A percentile compares a stretch with the other conserved stretches of the same genome.
Evolutionary conservation across 1,140 invertebrate genomes (phyloP).

Genomic region (Pachyrhynchus sulphureomaculatus): DNA sequence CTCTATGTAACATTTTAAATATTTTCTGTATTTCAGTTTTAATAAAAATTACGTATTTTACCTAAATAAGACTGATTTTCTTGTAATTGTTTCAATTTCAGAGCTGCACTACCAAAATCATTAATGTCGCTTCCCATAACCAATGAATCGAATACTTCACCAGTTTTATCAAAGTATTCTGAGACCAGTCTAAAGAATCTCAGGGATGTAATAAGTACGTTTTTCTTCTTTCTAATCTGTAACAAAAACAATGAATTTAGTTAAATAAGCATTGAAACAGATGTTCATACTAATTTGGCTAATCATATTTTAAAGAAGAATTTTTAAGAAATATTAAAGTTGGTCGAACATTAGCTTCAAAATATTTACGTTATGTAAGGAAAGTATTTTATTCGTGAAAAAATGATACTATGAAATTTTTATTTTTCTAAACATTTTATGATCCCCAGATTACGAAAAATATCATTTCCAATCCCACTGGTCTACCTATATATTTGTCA

Average conservation of each 20-base stretch:
- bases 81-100: constrained; percentile 60
- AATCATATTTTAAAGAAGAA: no score
- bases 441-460: no score
- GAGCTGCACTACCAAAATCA: constrained; percentile 57
- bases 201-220: constrained; percentile 74
- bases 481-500: no score
- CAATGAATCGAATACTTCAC: constrained; percentile 66
- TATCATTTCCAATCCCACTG: no score
- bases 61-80: constrained; percentile 57
- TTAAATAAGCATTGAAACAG: no score
- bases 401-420: no score
- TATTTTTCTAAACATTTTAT: no score
- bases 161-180: constrained; percentile 68
- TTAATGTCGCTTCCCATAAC: constrained; percentile 61
- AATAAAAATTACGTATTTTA: constrained; percentile 31
- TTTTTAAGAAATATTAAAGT: no score
- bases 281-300: no score
- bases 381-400: no score
- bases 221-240: constrained; percentile 64
- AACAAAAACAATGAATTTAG: neutral
- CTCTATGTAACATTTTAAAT: constrained; percentile 52
- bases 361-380: no score
- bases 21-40: constrained; percentile 21
- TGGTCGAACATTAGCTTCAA: no score
- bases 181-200: constrained; percentile 74